Percentiles rank a stretch among this genome's conserved stretches.
Evolutionary conservation across 2,797 vertebrate species (phyloP).

Genomic region (Euthynnus affinis): DNA sequence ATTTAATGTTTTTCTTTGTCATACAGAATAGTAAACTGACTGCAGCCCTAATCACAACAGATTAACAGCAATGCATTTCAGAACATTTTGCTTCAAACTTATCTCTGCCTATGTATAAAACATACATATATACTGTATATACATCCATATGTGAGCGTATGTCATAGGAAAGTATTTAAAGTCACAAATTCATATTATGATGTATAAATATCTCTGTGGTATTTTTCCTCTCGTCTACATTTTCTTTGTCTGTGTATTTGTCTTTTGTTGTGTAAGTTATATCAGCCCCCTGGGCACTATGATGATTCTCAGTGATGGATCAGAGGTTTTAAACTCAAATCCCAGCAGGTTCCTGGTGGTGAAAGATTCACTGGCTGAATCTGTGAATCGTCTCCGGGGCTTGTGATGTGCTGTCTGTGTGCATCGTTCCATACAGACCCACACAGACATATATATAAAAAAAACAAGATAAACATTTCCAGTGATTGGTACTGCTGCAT

Average conservation of each 20-base stretch:
- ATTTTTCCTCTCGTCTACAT: neutral
- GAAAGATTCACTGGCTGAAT: constrained; percentile 62
- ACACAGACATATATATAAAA: constrained; percentile 13
- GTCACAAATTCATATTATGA: neutral
- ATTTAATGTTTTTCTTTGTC: too few species aligned
- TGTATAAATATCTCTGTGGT: neutral
- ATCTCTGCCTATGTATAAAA: neutral
- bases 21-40: too few species aligned
- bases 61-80: neutral
- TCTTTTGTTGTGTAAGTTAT: constrained; percentile 21
- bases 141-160: neutral
- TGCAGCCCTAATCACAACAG: neutral
- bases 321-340: constrained; percentile 54
- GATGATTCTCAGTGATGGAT: constrained; percentile 50
- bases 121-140: too few species aligned
- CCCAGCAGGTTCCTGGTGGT: constrained; percentile 50
- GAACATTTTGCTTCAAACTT: neutral
- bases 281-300: constrained; percentile 7
- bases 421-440: constrained; percentile 40
- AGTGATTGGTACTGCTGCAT: constrained; percentile 2
- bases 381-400: constrained; percentile 54
- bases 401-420: constrained; percentile 61
- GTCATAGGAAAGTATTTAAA: neutral
- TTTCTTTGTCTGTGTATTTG: constrained; percentile 21
- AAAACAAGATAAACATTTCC: constrained; percentile 25